These are phyloP conservation scores for Leucopsar rothschildi DNA, from an alignment of 2,113 vertebrate genomes.

Conservation along the genomic window DNA sequence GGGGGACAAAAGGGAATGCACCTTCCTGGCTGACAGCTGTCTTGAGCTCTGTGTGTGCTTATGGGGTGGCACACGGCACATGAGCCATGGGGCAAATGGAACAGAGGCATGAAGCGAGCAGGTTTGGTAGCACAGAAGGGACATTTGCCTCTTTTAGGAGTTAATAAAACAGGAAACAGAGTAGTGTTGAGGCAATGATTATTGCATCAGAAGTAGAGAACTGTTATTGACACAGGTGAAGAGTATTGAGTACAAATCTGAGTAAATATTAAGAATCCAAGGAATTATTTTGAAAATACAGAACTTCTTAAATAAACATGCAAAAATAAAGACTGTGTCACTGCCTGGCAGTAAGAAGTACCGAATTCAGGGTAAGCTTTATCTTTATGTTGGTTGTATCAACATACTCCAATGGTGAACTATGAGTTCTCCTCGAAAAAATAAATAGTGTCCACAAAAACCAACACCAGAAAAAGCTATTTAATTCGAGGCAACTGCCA, in stretches of 20 bases:
- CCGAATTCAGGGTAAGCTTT: not conserved
- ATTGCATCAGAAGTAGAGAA: not conserved
- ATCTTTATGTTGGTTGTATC: constrained; percentile 3
- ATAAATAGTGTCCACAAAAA: not conserved
- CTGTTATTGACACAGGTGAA: not conserved
- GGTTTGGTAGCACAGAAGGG: not conserved
- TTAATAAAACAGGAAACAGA: not conserved
- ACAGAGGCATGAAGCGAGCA: accelerated
- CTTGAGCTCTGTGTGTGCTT: not conserved
- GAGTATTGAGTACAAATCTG: not conserved
- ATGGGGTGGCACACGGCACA: not conserved
- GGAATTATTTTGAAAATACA: constrained; percentile 9
- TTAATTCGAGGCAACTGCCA: not conserved
- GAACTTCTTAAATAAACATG: not conserved
- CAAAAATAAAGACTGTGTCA: not conserved
- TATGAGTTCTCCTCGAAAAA: not conserved
- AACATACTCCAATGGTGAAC: not conserved
- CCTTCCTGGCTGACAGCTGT: not conserved
- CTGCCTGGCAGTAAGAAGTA: not conserved
- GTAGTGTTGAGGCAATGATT: not conserved
- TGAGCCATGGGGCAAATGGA: not conserved
- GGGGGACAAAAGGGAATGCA: not conserved
- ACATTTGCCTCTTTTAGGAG: not conserved
- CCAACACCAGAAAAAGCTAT: not conserved
- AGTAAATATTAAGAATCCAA: not conserved